Evolutionary conservation across 92 coral and sea anemone species (phyloP), one percentile per base, ranked within the genome.

Genomic region (Anthopleura xanthogrammica): DNA sequence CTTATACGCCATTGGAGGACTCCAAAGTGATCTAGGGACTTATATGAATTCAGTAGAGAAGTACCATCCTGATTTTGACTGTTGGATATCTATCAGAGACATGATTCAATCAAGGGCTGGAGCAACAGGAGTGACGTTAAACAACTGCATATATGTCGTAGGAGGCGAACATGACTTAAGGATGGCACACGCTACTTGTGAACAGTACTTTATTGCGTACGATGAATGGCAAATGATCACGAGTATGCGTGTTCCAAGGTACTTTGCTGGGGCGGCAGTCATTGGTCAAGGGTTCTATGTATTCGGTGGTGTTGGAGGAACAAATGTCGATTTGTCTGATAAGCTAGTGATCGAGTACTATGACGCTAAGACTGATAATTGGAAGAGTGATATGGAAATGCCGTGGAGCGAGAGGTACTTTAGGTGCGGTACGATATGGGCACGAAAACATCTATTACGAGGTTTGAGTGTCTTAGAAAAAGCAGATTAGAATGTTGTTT

Each of bases 241-340:
- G 43, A 86, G 90, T 74, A 90, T 94, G 96, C 87, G 85, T 71
- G 92, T 92, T 7, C 94, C 98, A 76, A 89, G 98, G 90, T 87
- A 90, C 62, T 89, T 93, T 81, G 95, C 98, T 12, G 95, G 96
- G 16, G 94, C 93, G 12, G 92, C 92, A 1, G 91, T 88, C 12
- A 90, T 92, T 5, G 95, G 89, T 20, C 90, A 95, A 52, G 86
- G 86, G 60, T 89, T 95, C 84, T 92, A 87, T 41, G 89, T 92
- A 42, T 92, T 95, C 87, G 98, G 98, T n/a, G 98, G 97, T 24
- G 89, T 89, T 9, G 95, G 95, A 7, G 95, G 95, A 7, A 77
- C 87, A 24, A 87, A 89, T 71, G 93, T 92, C 16, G 74, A 85
- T 36, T 43, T 50, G 23, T 79, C 85, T 8, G 82, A 89, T 50